Evolutionary conservation across 2,797 vertebrate genomes (phyloP).

Genomic region (Sphenopsis melanotis): DNA sequence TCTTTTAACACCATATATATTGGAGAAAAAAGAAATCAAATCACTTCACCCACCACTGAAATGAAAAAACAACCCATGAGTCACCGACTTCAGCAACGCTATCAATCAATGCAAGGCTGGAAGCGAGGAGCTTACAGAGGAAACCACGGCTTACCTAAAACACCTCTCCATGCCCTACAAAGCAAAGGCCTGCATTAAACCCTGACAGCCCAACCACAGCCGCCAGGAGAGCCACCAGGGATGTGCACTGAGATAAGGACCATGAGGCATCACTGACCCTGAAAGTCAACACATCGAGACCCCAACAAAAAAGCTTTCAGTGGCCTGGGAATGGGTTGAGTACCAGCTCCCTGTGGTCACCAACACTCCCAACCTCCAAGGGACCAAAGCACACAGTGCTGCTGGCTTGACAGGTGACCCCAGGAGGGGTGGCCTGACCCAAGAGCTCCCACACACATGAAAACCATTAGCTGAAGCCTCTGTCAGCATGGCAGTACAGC

Average conservation of each 20-base stretch:
- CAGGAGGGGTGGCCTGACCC: rapidly evolving
- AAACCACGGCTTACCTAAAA: slow-evolving; percentile 21
- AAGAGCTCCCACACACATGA: rapidly evolving
- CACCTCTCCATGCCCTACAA: not conserved
- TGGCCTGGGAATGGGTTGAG: not conserved
- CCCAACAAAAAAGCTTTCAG: rapidly evolving
- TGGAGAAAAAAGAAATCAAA: not conserved
- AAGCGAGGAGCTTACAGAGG: not conserved
- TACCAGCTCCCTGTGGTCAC: rapidly evolving
- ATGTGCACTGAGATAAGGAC: not conserved
- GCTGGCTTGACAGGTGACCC: not conserved
- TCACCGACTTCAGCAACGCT: not conserved
- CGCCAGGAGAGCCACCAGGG: not conserved
- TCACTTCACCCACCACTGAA: slow-evolving; percentile 42
- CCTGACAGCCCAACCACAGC: not conserved
- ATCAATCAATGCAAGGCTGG: slow-evolving; percentile 32
- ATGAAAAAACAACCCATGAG: slow-evolving; percentile 45
- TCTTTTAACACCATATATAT: slow-evolving; percentile 40
- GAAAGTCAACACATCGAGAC: not conserved
- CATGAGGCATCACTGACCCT: rapidly evolving
- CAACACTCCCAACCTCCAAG: not conserved
- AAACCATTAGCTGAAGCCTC: not conserved
- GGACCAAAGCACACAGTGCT: rapidly evolving
- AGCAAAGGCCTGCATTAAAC: not conserved
- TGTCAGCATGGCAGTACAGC: rapidly evolving